Evolutionary conservation across 2,113 vertebrate species (phyloP).

Genomic region (Pardalotus punctatus): DNA sequence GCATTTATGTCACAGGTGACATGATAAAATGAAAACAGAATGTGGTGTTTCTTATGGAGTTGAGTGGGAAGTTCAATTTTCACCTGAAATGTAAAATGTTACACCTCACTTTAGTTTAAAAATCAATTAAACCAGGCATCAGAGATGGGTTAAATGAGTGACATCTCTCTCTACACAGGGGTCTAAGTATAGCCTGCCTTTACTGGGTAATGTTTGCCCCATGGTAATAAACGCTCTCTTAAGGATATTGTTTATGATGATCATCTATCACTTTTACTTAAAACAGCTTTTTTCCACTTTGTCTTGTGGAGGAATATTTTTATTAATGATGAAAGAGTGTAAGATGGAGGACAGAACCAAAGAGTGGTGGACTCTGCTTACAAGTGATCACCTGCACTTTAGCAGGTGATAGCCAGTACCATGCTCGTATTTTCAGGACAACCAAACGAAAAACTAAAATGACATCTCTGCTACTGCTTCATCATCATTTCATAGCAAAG

Average conservation of each 20-base stretch:
- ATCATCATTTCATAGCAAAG: background rate
- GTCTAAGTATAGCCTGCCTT: background rate
- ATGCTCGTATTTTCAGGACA: background rate
- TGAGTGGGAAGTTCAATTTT: constrained; percentile 97
- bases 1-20: constrained; percentile 98
- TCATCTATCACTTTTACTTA: background rate
- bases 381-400: background rate
- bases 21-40: constrained; percentile 97
- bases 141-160: constrained; percentile 11
- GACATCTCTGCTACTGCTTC: background rate
- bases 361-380: background rate
- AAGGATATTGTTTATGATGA: background rate
- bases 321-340: background rate
- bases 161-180: background rate
- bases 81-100: constrained; percentile 81
- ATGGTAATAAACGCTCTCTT: background rate
- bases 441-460: background rate
- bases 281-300: background rate
- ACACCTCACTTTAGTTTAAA: constrained; percentile 52
- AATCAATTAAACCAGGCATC: background rate
- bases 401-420: background rate
- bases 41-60: constrained; percentile 95
- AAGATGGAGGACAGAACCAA: background rate
- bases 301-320: background rate
- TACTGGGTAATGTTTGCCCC: background rate